Conservation (phyloP, 2,888 invertebrate genomes). For the Amiota minor region DNA sequence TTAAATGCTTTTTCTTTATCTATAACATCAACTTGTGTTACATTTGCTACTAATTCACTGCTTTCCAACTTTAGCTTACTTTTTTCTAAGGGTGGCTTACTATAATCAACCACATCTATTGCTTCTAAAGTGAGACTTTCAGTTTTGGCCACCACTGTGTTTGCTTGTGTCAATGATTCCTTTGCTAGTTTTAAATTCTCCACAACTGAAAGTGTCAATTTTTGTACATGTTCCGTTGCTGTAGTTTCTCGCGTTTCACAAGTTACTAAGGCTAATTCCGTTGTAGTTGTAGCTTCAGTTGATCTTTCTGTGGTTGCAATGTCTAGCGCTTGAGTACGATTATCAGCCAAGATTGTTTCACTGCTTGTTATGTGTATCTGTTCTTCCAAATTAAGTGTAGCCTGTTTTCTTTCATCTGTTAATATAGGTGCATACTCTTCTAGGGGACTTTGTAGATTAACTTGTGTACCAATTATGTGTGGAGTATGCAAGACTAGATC, state of each 20-base stretch:
- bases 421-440: slow-evolving; percentile 74
- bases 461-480: slow-evolving; percentile 77
- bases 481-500: slow-evolving; percentile 74
- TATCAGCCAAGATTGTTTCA: slow-evolving; percentile 73
- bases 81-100: slow-evolving; percentile 66
- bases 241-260: slow-evolving; percentile 48
- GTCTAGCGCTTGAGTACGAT: slow-evolving; percentile 34
- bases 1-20: slow-evolving; percentile 77
- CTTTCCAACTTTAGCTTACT: slow-evolving; percentile 76
- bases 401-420: slow-evolving; percentile 75
- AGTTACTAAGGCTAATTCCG: not conserved
- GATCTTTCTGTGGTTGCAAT: slow-evolving; percentile 35
- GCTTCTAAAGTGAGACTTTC: slow-evolving; percentile 77
- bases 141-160: slow-evolving; percentile 78
- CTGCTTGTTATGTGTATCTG: slow-evolving; percentile 77
- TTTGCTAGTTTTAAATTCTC: slow-evolving; percentile 76
- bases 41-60: slow-evolving; percentile 76
- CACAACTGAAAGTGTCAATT: slow-evolving; percentile 62
- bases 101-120: slow-evolving; percentile 57
- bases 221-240: slow-evolving; percentile 41
- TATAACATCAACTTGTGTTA: slow-evolving; percentile 77
- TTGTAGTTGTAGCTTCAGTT: slow-evolving; percentile 34
- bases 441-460: slow-evolving; percentile 81
- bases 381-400: slow-evolving; percentile 77
- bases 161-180: slow-evolving; percentile 75